Conservation (phyloP, 2,113 vertebrate species). For the Amia ocellicauda region DNA sequence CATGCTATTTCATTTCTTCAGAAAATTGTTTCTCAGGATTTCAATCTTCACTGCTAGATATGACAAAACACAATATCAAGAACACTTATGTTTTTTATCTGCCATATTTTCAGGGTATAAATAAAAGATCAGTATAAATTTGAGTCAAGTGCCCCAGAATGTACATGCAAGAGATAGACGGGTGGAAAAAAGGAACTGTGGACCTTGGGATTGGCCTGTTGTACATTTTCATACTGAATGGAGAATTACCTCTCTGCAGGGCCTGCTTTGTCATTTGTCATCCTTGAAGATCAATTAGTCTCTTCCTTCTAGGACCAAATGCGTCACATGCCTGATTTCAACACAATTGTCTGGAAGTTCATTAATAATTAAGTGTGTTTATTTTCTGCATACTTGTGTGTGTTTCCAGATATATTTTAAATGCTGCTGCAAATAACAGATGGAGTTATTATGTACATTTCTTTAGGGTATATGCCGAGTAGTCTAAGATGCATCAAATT, state of each 20-base stretch:
- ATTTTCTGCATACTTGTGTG: constrained; percentile 23
- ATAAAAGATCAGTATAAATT: constrained; percentile 98
- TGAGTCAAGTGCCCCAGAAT: constrained; percentile 75
- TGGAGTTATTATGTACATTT: constrained; percentile 10
- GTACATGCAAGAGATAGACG: constrained; percentile 66
- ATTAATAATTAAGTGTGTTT: constrained; percentile 19
- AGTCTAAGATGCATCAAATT: constrained; percentile 28
- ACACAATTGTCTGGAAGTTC: constrained; percentile 33
- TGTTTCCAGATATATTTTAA: constrained; percentile 16
- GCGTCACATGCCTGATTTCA: constrained; percentile 48
- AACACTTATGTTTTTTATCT: constrained; percentile 99
- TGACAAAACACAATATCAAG: constrained; percentile 98
- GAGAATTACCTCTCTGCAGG: constrained; percentile 59
- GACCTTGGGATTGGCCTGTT: constrained; percentile 58
- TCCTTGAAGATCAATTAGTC: constrained; percentile 69
- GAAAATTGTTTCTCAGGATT: constrained; percentile 99
- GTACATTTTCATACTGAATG: constrained; percentile 56
- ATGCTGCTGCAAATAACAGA: constrained; percentile 21
- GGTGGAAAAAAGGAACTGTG: constrained; percentile 59
- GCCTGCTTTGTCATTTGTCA: constrained; percentile 60
- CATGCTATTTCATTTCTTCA: constrained; percentile 97
- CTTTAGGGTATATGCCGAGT: constrained; percentile 16
- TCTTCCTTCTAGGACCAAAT: constrained; percentile 49
- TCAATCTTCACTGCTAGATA: constrained; percentile 97
- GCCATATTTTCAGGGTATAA: constrained; percentile 96